Percentiles rank a stretch among this genome's conserved stretches.
Conservation (phyloP, 2,888 invertebrate genomes). For the Liposcelis brunnea region DNA sequence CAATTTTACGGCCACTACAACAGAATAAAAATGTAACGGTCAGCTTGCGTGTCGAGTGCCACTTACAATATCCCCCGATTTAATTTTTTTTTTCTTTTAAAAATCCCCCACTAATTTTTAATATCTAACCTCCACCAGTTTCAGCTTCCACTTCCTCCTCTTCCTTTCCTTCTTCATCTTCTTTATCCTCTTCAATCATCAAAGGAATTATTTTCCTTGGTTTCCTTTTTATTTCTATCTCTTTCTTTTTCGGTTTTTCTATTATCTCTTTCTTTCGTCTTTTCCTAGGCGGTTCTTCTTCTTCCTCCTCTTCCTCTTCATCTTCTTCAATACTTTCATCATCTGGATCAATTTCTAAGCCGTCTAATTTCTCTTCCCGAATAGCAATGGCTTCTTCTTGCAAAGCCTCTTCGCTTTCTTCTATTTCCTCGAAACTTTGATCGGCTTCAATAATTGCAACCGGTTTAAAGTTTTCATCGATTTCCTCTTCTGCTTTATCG, state of each 20-base stretch:
- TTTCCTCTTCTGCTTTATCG: conserved; percentile 22
- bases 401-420: conserved; percentile 17
- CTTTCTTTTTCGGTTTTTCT: neutral
- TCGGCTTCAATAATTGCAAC: conserved; percentile 25
- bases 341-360: conserved; percentile 14
- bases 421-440: conserved; percentile 19
- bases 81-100: conserved; percentile 17
- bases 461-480: conserved; percentile 20
- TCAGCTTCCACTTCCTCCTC: conserved; percentile 22
- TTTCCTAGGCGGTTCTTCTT: conserved; percentile 1
- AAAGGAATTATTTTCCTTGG: conserved; percentile 4
- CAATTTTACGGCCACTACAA: conserved; percentile 78
- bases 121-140: conserved; percentile 5
- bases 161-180: conserved; percentile 23
- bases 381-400: conserved; percentile 20
- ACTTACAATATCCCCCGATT: conserved; percentile 16
- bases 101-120: neutral
- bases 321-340: conserved; percentile 10
- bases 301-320: conserved; percentile 12
- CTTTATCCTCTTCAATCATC: conserved; percentile 18
- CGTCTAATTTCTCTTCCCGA: conserved; percentile 25
- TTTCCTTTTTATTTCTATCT: conserved; percentile 3
- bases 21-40: conserved; percentile 24
- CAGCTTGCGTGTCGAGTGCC: conserved; percentile 16
- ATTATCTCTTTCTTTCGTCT: conserved; percentile 4